These are phyloP conservation scores for Coleophora deauratella DNA, from an alignment of 2,888 invertebrate genomes.

Conservation along the genomic window DNA sequence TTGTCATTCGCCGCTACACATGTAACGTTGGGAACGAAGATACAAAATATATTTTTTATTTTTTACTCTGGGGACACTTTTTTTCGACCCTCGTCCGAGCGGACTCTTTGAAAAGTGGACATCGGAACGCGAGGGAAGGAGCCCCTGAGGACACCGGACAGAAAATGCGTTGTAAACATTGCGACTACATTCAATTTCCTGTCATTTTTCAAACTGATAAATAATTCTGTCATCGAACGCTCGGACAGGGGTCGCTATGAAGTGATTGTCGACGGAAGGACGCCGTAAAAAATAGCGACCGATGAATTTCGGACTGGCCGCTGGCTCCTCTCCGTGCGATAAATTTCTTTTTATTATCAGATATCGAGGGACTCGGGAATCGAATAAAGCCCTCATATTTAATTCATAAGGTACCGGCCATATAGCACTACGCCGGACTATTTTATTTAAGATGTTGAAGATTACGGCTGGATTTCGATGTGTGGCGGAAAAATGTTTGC, in stretches of 20 bases:
- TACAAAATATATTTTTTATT: conserved; percentile 69
- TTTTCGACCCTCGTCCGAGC: conserved; percentile 74
- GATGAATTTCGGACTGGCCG: conserved; percentile 49
- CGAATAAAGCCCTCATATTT: conserved; percentile 75
- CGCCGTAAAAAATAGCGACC: conserved; percentile 69
- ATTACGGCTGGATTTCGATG: conserved; percentile 47
- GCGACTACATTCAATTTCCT: conserved; percentile 76
- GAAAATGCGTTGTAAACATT: conserved; percentile 76
- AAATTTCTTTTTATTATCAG: conserved; percentile 75
- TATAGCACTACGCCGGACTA: conserved; percentile 65
- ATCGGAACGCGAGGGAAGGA: conserved; percentile 73
- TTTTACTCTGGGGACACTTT: conserved; percentile 73
- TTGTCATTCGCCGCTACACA: conserved; percentile 55
- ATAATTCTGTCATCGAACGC: conserved; percentile 75
- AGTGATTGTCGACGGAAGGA: conserved; percentile 71
- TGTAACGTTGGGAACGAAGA: conserved; percentile 55
- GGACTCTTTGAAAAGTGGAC: conserved; percentile 75
- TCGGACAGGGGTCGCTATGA: conserved; percentile 74
- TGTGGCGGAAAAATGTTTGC: no score
- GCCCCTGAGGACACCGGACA: conserved; percentile 70
- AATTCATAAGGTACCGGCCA: conserved; percentile 74
- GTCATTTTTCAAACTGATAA: conserved; percentile 77
- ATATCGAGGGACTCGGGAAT: conserved; percentile 74
- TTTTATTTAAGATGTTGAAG: conserved; percentile 71
- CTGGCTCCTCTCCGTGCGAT: conserved; percentile 55